phyloP scores from a whole-genome alignment of 2,113 vertebrate species.

The Sphyrna mokarran region DNA sequence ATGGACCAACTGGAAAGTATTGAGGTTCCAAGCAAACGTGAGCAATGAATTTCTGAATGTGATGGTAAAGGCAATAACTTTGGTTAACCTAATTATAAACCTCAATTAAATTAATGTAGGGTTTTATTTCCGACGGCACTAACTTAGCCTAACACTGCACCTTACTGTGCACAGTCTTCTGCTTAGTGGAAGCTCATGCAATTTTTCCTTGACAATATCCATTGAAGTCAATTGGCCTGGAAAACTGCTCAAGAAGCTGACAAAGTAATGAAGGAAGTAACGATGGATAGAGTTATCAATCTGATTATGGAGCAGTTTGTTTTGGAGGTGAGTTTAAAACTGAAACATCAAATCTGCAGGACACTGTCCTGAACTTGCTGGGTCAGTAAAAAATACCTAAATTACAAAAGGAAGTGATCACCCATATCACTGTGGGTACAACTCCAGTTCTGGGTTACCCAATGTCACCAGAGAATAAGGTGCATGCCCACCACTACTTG shows the following conservation, averaged over 20 bases:
- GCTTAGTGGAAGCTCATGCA: background rate
- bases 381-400: background rate
- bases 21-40: background rate
- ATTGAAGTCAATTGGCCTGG: background rate
- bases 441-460: background rate
- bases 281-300: background rate
- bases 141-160: background rate
- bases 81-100: background rate
- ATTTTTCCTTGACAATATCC: background rate
- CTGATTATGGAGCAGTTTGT: slow-evolving; percentile 32
- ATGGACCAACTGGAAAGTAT: background rate
- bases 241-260: background rate
- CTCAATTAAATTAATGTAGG: background rate
- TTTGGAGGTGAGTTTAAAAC: slow-evolving; percentile 22
- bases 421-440: background rate
- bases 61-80: background rate
- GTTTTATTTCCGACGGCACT: background rate
- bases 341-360: background rate
- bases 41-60: background rate
- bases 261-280: slow-evolving; percentile 26
- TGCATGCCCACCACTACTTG: background rate
- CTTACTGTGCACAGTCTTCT: background rate
- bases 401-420: background rate
- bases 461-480: background rate
- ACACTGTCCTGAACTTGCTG: background rate